These are phyloP conservation scores for Phrixothrix hirtus DNA, from an alignment of 2,888 invertebrate species.

Conservation along the genomic window DNA sequence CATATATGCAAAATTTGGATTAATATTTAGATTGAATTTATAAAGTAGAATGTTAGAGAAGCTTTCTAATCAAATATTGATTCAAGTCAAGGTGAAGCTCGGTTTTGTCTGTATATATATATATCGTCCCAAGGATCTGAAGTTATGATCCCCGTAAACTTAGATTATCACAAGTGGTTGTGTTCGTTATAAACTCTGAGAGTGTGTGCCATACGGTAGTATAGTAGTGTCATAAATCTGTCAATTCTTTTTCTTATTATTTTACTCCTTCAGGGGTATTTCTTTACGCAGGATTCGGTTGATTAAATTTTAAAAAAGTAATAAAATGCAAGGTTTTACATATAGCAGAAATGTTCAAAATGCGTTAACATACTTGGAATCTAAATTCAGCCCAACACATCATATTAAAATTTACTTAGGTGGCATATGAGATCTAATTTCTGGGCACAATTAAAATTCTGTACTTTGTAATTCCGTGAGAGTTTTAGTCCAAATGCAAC, in stretches of 20 bases:
- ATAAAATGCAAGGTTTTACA: constrained; percentile 16
- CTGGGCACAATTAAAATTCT: constrained; percentile 17
- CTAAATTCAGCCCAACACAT: neutral
- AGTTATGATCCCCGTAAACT: constrained; percentile 25
- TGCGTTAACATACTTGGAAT: neutral
- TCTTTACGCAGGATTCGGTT: constrained; percentile 26
- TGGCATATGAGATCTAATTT: constrained; percentile 25
- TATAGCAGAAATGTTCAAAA: constrained; percentile 6
- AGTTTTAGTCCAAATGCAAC: constrained; percentile 36
- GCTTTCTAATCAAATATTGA: too few relatives aligned
- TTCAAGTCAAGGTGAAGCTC: too few relatives aligned
- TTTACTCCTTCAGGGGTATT: constrained; percentile 21
- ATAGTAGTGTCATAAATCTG: constrained; percentile 25
- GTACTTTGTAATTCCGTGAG: constrained; percentile 41
- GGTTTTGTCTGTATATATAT: too few relatives aligned
- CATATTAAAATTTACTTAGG: constrained; percentile 25
- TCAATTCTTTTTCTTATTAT: constrained; percentile 26
- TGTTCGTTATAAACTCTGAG: constrained; percentile 30
- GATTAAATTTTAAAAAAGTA: constrained; percentile 26
- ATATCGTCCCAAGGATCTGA: constrained; percentile 15
- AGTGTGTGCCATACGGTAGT: constrained; percentile 26
- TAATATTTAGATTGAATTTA: too few relatives aligned
- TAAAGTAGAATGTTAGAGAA: too few relatives aligned
- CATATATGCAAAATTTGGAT: too few relatives aligned
- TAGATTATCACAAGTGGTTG: constrained; percentile 29